Evolutionary conservation across 1,140 invertebrate species (phyloP), one percentile per base, ranked within the genome.

Genomic region (Hyposmocoma kahamanoa): DNA sequence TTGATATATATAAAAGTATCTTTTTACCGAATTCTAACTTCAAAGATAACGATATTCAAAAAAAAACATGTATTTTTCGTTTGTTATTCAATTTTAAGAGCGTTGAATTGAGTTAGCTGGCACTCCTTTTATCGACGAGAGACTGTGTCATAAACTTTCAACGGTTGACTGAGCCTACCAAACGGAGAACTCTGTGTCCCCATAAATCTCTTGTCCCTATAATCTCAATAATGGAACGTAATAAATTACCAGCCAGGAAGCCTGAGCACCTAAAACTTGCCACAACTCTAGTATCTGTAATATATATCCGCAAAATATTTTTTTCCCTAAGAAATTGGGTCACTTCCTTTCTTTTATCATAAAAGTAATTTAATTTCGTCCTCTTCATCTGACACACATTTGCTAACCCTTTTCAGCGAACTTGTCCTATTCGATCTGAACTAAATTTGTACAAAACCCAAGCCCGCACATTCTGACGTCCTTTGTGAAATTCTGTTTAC

Each of bases 341-440:
- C 30, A 20, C 22, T 30, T 47, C 34, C 50, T 56, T 66, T 64
- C 57, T 21, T 64, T 67, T 71, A 62, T 60, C 59, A 63, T 66
- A 60, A 66, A 64, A 71, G 68, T 75, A 80, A 83, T 76, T 78
- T 76, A 74, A 77, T 77, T 60, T 73, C 41, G 46, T 67, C 49
- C 67, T 56, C 66, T 77, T 67, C 65, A 67, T 70, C 52, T 49
- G 51, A 41, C 50, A 56, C 42, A 49, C 59, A 67, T 67, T 63
- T 53, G 66, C 62, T 54, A 71, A 80, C 74, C 76, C 79, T 80
- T 77, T 75, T 83, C 68, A 83, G 64, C 60, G 60, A 80, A 78
- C 62, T 78, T 75, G 63, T 69, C 67, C 53, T 53, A 74, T 83
- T 74, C 71, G 74, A 83, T 78, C 63, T 73, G 66, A 72, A 80